Base-by-base conservation (phyloP, 2,797 vertebrate species). In the Iguana delicatissima region DNA sequence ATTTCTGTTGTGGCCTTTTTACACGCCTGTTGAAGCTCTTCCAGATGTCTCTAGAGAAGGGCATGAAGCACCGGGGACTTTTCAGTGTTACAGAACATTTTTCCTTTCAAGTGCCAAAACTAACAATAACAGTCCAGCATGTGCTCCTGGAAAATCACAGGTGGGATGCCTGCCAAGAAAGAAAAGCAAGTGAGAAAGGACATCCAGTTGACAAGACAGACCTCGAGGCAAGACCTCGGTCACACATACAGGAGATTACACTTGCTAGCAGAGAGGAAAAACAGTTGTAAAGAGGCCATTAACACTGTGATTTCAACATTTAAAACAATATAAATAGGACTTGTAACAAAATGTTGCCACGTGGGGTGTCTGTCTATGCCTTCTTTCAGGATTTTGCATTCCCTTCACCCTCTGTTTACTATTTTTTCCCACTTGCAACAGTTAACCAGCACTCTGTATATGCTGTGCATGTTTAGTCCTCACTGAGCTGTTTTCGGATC, bases 111-210 rank as follows among this genome's bases (percentile, higher is more conserved):
- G 86, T 92, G 93, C 90, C 93, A 93, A 87, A 93, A 91, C 92
- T 77, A 3, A 35, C 9, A 1, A 92, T 88, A 80, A 87, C 9
- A 73, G 32, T 86, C 55, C 89, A 93, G 91, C 93, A 87, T 79
- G 89, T 95, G 93, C 85, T 91, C 0, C 92, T 95, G 95, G 96
- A 95, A 96, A 96, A 95, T 93, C 94, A 89, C 94, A 92, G 52
- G 86, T 7, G 0, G 95, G 94, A 94, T 0, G n/a, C 1, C 26
- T 74, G 94, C 95, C 96, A 95, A 84, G 50, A 8, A 32, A 82
- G 88, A 90, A 79, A 16, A 5, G 46, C 3, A 89, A 64, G 88
- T 0, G 90, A 12, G 80, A 85, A 89, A 85, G 88, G 93, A 3
- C 73, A 0, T 22, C 74, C 2, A 69, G 42, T 69, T 38, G 0